Evolutionary conservation across 1,140 invertebrate species (phyloP).

Genomic region (Lasioglossum baleicum): DNA sequence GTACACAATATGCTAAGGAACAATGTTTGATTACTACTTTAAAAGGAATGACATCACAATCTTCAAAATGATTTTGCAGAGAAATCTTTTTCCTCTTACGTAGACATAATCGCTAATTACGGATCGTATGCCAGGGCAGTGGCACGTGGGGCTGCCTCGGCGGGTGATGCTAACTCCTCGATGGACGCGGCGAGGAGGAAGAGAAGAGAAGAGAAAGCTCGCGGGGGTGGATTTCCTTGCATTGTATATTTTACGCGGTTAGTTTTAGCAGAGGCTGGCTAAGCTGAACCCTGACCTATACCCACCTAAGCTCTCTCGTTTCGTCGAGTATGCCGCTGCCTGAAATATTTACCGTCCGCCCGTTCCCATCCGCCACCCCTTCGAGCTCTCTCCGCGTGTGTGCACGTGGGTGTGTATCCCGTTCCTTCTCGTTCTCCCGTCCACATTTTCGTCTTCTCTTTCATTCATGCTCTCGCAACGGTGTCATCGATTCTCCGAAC

Average conservation of each 20-base stretch:
- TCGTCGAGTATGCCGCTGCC: constrained; percentile 41
- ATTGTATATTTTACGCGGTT: constrained; percentile 57
- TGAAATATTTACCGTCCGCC: constrained; percentile 58
- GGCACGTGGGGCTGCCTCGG: no score
- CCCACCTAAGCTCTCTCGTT: constrained; percentile 48
- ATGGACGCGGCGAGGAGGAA: neutral
- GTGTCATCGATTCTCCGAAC: constrained; percentile 1
- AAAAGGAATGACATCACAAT: no score
- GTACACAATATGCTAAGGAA: no score
- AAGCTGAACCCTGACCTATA: constrained; percentile 56
- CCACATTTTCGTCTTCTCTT: neutral
- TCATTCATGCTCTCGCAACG: neutral
- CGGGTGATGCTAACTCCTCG: no score
- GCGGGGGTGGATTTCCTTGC: constrained; percentile 18
- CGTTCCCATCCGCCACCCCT: constrained; percentile 4
- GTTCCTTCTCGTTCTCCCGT: neutral
- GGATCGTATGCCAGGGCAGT: no score
- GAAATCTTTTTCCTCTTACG: no score
- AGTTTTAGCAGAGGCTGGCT: constrained; percentile 40
- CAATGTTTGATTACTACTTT: no score
- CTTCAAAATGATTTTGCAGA: no score
- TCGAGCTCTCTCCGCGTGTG: neutral
- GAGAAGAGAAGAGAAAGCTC: neutral
- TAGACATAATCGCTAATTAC: no score
- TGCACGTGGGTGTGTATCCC: neutral